Evolutionary conservation across 2,797 vertebrate species (phyloP).

Genomic region (Leptoclinus maculatus): DNA sequence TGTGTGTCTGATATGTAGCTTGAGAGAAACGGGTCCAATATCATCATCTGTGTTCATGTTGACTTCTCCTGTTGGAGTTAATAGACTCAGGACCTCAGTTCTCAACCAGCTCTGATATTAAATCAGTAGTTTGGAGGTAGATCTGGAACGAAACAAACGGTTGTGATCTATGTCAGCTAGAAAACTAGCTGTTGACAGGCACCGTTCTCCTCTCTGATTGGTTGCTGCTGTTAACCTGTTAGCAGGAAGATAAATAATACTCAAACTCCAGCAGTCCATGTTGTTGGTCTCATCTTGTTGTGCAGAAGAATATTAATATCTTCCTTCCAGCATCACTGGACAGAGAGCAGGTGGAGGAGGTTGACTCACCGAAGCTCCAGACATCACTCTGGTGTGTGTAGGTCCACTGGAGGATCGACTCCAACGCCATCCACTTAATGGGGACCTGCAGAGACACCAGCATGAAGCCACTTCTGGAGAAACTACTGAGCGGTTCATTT

Average conservation of each 20-base stretch:
- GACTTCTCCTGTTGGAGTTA: no score
- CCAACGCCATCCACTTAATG: constrained; percentile 98
- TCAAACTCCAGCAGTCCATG: not conserved
- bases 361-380: constrained; percentile 94
- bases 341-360: not conserved
- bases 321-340: no score
- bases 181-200: not conserved
- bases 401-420: constrained; percentile 94
- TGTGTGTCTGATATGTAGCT: no score
- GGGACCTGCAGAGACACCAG: constrained; percentile 85
- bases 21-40: no score
- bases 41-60: no score
- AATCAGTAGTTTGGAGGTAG: no score
- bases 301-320: not conserved
- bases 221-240: not conserved
- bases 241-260: no score
- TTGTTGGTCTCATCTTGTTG: no score
- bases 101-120: no score
- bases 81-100: no score
- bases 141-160: not conserved
- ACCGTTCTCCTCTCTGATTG: not conserved
- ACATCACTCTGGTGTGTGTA: constrained; percentile 98
- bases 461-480: not conserved
- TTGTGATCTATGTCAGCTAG: not conserved
- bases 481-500: not conserved